Evolutionary conservation across 2,888 invertebrate genomes (phyloP).

Genomic region (Hirtodrosophila alboralis): DNA sequence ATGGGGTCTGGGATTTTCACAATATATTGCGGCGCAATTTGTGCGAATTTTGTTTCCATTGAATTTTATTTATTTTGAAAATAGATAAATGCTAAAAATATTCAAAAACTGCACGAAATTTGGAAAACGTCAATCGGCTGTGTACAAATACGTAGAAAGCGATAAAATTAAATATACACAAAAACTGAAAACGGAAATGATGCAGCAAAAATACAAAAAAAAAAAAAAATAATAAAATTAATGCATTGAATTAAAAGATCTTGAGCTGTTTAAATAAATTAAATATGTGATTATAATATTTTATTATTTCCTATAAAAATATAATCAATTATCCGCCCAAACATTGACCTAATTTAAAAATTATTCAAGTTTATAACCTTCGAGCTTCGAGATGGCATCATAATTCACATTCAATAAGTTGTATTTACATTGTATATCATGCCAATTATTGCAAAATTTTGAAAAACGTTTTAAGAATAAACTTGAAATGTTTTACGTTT

Average conservation of each 20-base stretch:
- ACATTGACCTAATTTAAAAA: slow-evolving; percentile 53
- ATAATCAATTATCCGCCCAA: background rate
- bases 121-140: slow-evolving; percentile 52
- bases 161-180: slow-evolving; percentile 28
- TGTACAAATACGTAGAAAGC: background rate
- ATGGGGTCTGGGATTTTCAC: slow-evolving; percentile 32
- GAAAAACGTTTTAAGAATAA: slow-evolving; percentile 34
- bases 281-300: slow-evolving; percentile 7
- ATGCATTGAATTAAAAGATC: background rate
- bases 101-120: slow-evolving; percentile 34
- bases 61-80: slow-evolving; percentile 56
- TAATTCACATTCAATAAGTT: slow-evolving; percentile 24
- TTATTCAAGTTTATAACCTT: slow-evolving; percentile 70
- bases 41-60: slow-evolving; percentile 44
- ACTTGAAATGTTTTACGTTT: slow-evolving; percentile 36
- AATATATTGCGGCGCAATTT: slow-evolving; percentile 58
- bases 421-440: slow-evolving; percentile 44
- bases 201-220: slow-evolving; percentile 43
- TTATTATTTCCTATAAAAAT: too few relatives aligned
- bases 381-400: slow-evolving; percentile 43
- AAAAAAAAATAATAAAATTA: slow-evolving; percentile 3
- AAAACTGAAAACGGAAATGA: slow-evolving; percentile 61
- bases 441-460: slow-evolving; percentile 72
- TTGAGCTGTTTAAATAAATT: slow-evolving; percentile 24
- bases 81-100: slow-evolving; percentile 59